Conservation (phyloP, 2,797 vertebrate species). For the Zenarchopterus dispar region DNA sequence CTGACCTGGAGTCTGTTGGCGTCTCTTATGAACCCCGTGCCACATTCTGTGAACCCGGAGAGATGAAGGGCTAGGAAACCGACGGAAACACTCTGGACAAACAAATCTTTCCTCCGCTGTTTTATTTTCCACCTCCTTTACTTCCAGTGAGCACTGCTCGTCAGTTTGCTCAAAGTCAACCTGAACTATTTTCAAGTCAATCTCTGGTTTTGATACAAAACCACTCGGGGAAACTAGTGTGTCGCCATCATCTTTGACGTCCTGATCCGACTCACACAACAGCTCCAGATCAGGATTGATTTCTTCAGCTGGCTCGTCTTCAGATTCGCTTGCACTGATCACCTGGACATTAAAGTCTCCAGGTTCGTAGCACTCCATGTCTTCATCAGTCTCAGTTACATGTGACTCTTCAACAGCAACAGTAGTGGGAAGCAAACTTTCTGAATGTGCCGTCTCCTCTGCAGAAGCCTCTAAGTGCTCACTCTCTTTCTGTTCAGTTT, state of each 20-base stretch:
- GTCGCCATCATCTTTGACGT: conserved; percentile 61
- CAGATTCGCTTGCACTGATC: conserved; percentile 78
- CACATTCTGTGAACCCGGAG: conserved; percentile 82
- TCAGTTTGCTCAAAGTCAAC: conserved; percentile 73
- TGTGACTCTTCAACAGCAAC: conserved; percentile 19
- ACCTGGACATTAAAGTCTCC: conserved; percentile 79
- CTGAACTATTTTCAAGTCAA: conserved; percentile 82
- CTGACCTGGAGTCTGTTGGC: conserved; percentile 66
- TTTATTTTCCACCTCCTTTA: conserved; percentile 10
- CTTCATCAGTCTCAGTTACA: conserved; percentile 57
- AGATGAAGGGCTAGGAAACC: conserved; percentile 75
- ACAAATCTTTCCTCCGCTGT: conserved; percentile 56
- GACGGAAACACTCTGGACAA: conserved; percentile 80
- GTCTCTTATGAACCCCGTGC: conserved; percentile 74
- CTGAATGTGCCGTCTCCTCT: conserved; percentile 27
- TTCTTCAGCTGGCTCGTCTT: conserved; percentile 62
- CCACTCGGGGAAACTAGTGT: conserved; percentile 13
- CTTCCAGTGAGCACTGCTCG: conserved; percentile 21
- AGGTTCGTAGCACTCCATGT: conserved; percentile 64
- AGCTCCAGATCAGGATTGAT: conserved; percentile 77
- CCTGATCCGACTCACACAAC: conserved; percentile 81
- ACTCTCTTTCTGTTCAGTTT: conserved; percentile 30
- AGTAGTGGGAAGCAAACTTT: conserved; percentile 12
- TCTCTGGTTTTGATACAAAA: conserved; percentile 59
- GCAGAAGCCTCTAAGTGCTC: conserved; percentile 12